Evolutionary conservation across 2,797 vertebrate genomes (phyloP), one percentile per base, ranked within the genome.

Genomic region (Fundulus diaphanus): DNA sequence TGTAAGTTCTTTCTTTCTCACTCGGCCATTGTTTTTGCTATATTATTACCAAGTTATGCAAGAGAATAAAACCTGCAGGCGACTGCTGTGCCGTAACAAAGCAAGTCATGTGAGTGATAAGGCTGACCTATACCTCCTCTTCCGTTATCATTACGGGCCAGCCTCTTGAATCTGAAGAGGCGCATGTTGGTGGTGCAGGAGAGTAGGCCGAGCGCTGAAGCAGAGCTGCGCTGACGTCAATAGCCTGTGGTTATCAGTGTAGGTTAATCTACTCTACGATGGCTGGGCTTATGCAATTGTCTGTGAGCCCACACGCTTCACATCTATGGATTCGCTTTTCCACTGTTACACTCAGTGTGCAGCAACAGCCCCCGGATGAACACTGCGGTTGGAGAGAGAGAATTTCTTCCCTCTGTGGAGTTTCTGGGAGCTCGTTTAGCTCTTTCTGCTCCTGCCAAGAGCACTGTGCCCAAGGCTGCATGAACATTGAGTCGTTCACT

Each of bases 241-340:
- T 76, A 74, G 82, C 76, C 90, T 86, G 84, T 86, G 84, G 88
- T 92, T 90, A 90, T 93, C 92, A 91, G 87, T 77, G 70, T 86
- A 92, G 91, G 92, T 92, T 93, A 93, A 94, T 95, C 92, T 94
- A 91, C 77, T 82, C 76, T 70, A 85, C 84, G 81, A 87, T 84
- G 88, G 84, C 88, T 81, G 76, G 74, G 84, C 76, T 95, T 95
- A 94, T 94, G 92, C 92, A 95, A 95, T 94, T 93, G 92, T 94
- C 90, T 94, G 85, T 80, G 89, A 90, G 91, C 87, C 85, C 81
- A 82, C 88, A 83, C 87, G 89, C 88, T 86, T 86, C 83, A 85
- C 83, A 87, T 89, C 75, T 92, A 92, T 93, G 87, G 92, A 94
- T 94, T 91, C 89, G 81, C 79, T 88, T 83, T 89, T 84, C 84